Evolutionary conservation across 1,140 invertebrate genomes (phyloP).

Genomic region (Anastrepha obliqua): DNA sequence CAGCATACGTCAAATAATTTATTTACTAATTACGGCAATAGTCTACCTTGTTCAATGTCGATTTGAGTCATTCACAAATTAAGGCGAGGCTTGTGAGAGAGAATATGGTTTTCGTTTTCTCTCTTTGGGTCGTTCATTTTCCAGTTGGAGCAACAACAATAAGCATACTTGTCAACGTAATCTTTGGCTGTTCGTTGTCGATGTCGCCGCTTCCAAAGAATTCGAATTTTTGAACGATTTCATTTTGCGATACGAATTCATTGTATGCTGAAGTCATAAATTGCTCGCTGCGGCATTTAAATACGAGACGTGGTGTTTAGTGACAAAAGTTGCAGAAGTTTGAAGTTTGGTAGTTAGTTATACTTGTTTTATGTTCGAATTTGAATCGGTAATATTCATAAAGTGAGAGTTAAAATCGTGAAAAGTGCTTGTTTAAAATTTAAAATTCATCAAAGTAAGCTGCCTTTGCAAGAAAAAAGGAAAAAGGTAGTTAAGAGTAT

Average conservation of each 20-base stretch:
- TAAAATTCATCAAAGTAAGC: neutral
- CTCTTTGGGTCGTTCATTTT: slow-evolving; percentile 41
- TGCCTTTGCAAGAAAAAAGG: neutral
- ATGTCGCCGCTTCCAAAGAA: slow-evolving; percentile 53
- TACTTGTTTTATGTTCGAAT: neutral
- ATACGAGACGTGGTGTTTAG: slow-evolving; percentile 27
- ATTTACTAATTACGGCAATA: neutral
- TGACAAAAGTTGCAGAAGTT: neutral
- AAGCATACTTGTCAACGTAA: slow-evolving; percentile 50
- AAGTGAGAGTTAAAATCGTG: neutral
- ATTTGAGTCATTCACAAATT: slow-evolving; percentile 52
- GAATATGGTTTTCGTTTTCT: neutral
- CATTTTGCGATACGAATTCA: slow-evolving; percentile 54
- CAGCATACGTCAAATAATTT: neutral
- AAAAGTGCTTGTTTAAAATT: neutral
- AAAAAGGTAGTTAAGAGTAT: neutral
- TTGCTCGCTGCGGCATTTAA: slow-evolving; percentile 34
- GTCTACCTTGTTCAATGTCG: slow-evolving; percentile 26
- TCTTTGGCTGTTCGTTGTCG: slow-evolving; percentile 37
- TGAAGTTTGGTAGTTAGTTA: neutral
- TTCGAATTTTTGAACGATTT: slow-evolving; percentile 52
- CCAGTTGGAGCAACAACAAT: slow-evolving; percentile 14
- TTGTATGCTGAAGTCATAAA: slow-evolving; percentile 37
- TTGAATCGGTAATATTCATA: neutral
- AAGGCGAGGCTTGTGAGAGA: slow-evolving; percentile 57